These are phyloP conservation scores for Cercocebus atys DNA, from an alignment of 2,113 vertebrate species.

Conservation along the genomic window DNA sequence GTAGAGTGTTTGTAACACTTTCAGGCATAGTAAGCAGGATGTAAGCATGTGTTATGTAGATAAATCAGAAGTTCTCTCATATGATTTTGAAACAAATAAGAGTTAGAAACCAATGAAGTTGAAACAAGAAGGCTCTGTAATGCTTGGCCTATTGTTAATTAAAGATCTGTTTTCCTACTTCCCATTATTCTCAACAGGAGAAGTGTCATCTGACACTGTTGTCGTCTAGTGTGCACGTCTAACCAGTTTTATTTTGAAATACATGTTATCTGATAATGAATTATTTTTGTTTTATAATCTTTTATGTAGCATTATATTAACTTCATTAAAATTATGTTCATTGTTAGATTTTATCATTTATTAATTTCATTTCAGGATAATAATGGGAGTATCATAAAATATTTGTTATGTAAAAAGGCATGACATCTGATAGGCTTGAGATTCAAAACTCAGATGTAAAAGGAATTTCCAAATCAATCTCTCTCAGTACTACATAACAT, in stretches of 20 bases:
- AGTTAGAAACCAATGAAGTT: background rate
- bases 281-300: background rate
- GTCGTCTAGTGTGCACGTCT: background rate
- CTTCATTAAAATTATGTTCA: background rate
- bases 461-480: background rate
- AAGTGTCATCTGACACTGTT: background rate
- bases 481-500: background rate
- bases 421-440: background rate
- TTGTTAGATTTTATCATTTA: background rate
- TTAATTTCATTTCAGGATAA: slow-evolving; percentile 34
- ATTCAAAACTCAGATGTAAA: background rate
- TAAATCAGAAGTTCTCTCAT: background rate
- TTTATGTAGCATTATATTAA: background rate
- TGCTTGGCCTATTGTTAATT: background rate
- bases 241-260: slow-evolving; percentile 14
- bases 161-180: background rate
- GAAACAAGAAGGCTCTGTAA: background rate
- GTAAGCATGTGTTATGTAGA: background rate
- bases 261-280: background rate
- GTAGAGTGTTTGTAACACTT: background rate
- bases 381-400: background rate
- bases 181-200: background rate
- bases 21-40: background rate
- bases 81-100: background rate
- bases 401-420: background rate